These are phyloP conservation scores for Drosophila eohydei DNA, from an alignment of 2,888 invertebrate genomes.

Conservation along the genomic window DNA sequence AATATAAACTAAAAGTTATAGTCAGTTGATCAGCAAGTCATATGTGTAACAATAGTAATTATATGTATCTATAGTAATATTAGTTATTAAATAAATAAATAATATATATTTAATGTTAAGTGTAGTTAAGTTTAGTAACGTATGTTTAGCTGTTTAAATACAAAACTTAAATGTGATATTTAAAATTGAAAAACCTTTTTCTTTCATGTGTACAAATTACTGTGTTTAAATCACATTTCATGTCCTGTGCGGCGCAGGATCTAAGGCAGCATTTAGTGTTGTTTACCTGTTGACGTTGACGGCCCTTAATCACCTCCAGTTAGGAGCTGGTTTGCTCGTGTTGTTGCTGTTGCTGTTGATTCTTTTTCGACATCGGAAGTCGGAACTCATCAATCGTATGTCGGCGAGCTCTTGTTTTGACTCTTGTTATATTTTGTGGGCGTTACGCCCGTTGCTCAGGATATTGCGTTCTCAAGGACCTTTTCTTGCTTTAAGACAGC, in stretches of 20 bases:
- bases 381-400: conserved; percentile 79
- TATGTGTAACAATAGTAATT: not conserved
- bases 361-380: conserved; percentile 65
- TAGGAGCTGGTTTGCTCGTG: conserved; percentile 28
- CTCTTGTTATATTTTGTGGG: conserved; percentile 62
- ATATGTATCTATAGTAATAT: conserved; percentile 9
- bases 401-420: conserved; percentile 71
- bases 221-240: conserved; percentile 66
- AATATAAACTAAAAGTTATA: not conserved
- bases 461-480: conserved; percentile 30
- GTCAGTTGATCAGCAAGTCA: not conserved
- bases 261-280: conserved; percentile 40
- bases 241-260: conserved; percentile 37
- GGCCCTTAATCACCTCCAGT: conserved; percentile 66
- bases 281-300: conserved; percentile 72
- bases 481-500: conserved; percentile 8
- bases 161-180: conserved; percentile 51
- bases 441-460: conserved; percentile 61
- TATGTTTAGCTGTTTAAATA: conserved; percentile 39
- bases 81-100: conserved; percentile 23
- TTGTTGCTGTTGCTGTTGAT: conserved; percentile 24
- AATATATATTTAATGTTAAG: conserved; percentile 17
- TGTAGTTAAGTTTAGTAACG: conserved; percentile 21
- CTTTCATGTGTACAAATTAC: conserved; percentile 42
- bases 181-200: conserved; percentile 32